These are phyloP conservation scores for Halcyon badia DNA, from an alignment of 2,797 vertebrate species.

Conservation along the genomic window DNA sequence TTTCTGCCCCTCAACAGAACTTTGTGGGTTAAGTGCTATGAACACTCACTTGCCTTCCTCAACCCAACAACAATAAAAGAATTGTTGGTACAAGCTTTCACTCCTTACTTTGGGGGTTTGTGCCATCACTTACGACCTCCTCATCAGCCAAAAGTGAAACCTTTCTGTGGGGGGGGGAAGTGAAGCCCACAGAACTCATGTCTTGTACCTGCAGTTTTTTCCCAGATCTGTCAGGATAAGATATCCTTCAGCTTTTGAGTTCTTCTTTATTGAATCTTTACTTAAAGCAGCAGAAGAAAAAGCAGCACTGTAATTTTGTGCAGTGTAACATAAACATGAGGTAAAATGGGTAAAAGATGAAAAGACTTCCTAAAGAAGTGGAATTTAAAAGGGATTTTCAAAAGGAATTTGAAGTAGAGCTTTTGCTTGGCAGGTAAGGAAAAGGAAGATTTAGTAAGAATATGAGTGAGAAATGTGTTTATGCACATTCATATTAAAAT, in stretches of 20 bases:
- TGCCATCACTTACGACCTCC: neutral
- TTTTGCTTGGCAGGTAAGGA: constrained; percentile 25
- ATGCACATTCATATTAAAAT: neutral
- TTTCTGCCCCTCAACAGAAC: neutral
- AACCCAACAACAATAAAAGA: neutral
- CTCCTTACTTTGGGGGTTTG: neutral
- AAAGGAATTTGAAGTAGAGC: constrained; percentile 24
- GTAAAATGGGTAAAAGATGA: constrained; percentile 35
- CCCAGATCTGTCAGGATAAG: neutral
- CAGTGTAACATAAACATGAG: neutral
- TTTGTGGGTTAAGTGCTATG: neutral
- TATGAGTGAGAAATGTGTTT: constrained; percentile 14
- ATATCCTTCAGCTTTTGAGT: neutral
- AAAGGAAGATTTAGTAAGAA: constrained; percentile 7
- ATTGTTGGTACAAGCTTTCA: neutral
- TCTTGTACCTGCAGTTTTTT: too few species aligned
- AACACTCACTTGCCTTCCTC: neutral
- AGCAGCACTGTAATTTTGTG: neutral
- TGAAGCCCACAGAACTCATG: too few species aligned
- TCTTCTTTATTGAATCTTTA: neutral
- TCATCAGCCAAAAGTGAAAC: neutral
- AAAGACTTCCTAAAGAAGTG: constrained; percentile 23
- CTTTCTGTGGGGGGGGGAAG: too few species aligned
- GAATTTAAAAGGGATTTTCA: constrained; percentile 5
- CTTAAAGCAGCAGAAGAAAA: neutral